Percentiles rank a stretch among this genome's conserved stretches.
Evolutionary conservation across 2,888 invertebrate genomes (phyloP).

Genomic region (Caenorhabditis virilis): DNA sequence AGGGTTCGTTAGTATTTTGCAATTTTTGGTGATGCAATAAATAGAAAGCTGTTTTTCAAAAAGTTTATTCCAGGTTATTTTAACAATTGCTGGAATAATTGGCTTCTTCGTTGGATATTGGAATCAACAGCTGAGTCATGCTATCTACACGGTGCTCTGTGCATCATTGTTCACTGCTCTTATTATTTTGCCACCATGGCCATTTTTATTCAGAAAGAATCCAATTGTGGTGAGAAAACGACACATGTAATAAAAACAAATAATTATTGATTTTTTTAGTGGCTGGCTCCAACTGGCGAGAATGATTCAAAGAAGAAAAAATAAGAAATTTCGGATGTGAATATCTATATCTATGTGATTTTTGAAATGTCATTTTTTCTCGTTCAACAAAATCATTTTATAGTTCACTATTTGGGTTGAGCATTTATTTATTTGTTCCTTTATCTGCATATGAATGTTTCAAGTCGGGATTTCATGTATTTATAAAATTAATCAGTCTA

Average conservation of each 20-base stretch:
- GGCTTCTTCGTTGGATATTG: conserved; percentile 63
- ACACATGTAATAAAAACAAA: background rate
- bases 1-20: background rate
- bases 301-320: conserved; percentile 39
- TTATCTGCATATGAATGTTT: no score
- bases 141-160: conserved; percentile 49
- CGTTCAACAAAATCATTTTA: no score
- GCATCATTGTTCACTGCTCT: conserved; percentile 57
- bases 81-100: conserved; percentile 58
- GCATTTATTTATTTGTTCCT: no score
- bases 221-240: conserved; percentile 40
- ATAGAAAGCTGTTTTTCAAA: background rate
- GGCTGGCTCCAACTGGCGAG: conserved; percentile 19
- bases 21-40: no score
- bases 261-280: conserved; percentile 18
- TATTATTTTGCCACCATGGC: conserved; percentile 65
- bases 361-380: no score
- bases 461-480: no score
- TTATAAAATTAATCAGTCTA: no score
- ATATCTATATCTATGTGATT: no score
- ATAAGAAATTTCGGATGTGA: no score
- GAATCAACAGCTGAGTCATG: conserved; percentile 56
- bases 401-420: no score
- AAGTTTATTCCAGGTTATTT: conserved; percentile 48
- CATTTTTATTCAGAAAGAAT: conserved; percentile 60